Percentiles rank a stretch among this genome's conserved stretches.
These are phyloP conservation scores for Pachyrhynchus sulphureomaculatus DNA, from an alignment of 1,140 invertebrate species.

Conservation along the genomic window DNA sequence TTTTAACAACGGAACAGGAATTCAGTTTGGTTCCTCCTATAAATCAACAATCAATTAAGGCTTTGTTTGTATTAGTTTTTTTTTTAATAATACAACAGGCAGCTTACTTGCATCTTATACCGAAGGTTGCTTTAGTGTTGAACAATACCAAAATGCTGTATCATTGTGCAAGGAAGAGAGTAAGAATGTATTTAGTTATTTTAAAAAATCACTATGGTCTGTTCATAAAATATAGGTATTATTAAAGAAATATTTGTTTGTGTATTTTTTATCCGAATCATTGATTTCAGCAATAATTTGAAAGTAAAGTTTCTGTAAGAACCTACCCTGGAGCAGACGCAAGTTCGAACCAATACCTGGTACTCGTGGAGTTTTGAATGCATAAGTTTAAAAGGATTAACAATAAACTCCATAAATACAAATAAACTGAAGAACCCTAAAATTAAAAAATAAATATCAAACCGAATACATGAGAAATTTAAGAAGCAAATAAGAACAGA, in stretches of 20 bases:
- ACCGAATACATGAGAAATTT: too few relatives aligned
- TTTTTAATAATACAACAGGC: conserved; percentile 68
- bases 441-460: too few relatives aligned
- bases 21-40: conserved; percentile 64
- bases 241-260: neutral
- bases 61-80: conserved; percentile 69
- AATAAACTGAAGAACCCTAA: too few relatives aligned
- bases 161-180: conserved; percentile 64
- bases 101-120: conserved; percentile 66
- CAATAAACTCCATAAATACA: too few relatives aligned
- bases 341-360: too few relatives aligned
- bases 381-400: too few relatives aligned
- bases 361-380: too few relatives aligned
- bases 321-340: too few relatives aligned
- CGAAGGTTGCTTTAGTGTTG: conserved; percentile 64
- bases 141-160: conserved; percentile 64
- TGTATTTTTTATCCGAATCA: too few relatives aligned
- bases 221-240: neutral
- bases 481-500: too few relatives aligned
- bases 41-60: conserved; percentile 52
- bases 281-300: too few relatives aligned
- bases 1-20: conserved; percentile 63
- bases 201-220: conserved; percentile 54
- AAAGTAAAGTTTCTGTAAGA: too few relatives aligned
- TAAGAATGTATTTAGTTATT: conserved; percentile 69